Conservation (phyloP, 2,797 vertebrate genomes). For the Monodelphis domestica region DNA sequence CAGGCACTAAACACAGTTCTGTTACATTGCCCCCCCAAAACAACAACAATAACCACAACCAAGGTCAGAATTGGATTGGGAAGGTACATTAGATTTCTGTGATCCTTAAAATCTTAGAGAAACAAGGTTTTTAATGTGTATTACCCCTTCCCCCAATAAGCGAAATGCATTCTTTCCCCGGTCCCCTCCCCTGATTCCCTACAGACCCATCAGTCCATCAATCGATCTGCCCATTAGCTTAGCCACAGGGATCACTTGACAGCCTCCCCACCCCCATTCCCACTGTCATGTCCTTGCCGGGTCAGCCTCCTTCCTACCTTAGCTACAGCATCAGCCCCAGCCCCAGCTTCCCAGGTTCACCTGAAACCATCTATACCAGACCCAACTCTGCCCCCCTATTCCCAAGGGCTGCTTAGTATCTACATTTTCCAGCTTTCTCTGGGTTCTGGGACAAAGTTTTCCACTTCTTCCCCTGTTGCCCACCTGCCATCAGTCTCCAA, state of each 20-base stretch:
- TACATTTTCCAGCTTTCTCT: slow-evolving; percentile 22
- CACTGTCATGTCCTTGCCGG: slow-evolving; percentile 75
- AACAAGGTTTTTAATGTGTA: not conserved
- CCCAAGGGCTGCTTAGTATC: slow-evolving; percentile 17
- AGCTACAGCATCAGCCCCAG: slow-evolving; percentile 73
- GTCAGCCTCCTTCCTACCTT: slow-evolving; percentile 62
- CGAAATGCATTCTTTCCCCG: slow-evolving; percentile 49
- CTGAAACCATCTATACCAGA: not conserved
- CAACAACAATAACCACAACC: slow-evolving; percentile 20
- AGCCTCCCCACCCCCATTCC: slow-evolving; percentile 59
- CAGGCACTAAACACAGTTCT: slow-evolving; percentile 90
- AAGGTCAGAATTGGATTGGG: slow-evolving; percentile 66
- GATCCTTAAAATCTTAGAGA: not conserved
- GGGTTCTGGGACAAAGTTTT: not conserved
- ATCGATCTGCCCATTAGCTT: slow-evolving; percentile 76
- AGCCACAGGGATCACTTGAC: slow-evolving; percentile 71
- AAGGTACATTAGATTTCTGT: slow-evolving; percentile 39
- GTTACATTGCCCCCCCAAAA: slow-evolving; percentile 13
- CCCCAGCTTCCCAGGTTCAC: slow-evolving; percentile 32
- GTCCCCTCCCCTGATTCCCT: slow-evolving; percentile 32
- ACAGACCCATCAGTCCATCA: slow-evolving; percentile 48
- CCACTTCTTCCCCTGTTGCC: slow-evolving; percentile 2
- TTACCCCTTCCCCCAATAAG: not conserved
- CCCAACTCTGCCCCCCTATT: not conserved
- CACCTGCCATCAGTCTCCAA: slow-evolving; percentile 84